These are phyloP conservation scores for Agapornis canus DNA, from an alignment of 2,797 vertebrate genomes.

Conservation along the genomic window DNA sequence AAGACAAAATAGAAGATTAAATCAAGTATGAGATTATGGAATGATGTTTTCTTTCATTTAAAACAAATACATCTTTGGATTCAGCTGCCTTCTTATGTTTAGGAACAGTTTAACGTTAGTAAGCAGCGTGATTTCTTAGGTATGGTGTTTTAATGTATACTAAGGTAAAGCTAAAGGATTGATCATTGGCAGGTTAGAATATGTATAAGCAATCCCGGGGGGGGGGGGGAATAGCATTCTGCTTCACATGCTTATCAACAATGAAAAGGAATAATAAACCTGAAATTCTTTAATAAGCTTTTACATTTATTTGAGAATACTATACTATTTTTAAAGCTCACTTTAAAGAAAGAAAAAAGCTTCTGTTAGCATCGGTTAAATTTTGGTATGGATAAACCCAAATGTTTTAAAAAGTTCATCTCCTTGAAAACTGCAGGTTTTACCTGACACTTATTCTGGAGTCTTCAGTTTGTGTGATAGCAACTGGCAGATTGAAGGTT, in stretches of 20 bases:
- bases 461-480: neutral
- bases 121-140: neutral
- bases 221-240: neutral
- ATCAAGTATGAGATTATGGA: neutral
- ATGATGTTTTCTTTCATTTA: neutral
- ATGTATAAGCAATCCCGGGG: neutral
- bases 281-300: neutral
- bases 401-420: neutral
- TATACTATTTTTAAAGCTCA: neutral
- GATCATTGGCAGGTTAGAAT: neutral
- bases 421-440: neutral
- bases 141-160: neutral
- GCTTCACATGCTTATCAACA: neutral
- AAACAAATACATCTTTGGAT: neutral
- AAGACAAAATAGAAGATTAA: neutral
- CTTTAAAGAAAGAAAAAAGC: neutral
- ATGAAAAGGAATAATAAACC: neutral
- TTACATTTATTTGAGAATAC: neutral
- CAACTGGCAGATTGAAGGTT: neutral
- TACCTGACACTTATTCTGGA: neutral
- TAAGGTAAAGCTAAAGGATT: neutral
- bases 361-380: conserved; percentile 1
- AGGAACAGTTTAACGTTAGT: neutral
- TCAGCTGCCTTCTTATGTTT: neutral
- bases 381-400: neutral